Percentiles rank a stretch among this genome's conserved stretches.
phyloP scores from a whole-genome alignment of 2,888 invertebrate species.

The Drosophila quinaria region DNA sequence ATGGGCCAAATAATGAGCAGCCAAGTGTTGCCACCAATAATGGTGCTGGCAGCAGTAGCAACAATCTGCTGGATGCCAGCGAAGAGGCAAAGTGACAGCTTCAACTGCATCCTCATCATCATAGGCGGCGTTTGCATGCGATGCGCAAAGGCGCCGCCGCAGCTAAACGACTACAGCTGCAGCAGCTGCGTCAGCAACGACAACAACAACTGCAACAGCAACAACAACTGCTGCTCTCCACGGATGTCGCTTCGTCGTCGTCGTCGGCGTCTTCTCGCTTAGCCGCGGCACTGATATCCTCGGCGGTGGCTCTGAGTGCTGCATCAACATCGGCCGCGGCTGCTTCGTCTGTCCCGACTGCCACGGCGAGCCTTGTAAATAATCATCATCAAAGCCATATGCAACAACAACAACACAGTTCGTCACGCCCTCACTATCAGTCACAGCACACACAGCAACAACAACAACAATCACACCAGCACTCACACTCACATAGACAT shows the following conservation, averaged over 20 bases:
- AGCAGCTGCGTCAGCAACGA: slow-evolving; percentile 67
- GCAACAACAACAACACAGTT: slow-evolving; percentile 43
- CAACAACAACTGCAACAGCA: slow-evolving; percentile 50
- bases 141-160: slow-evolving; percentile 77
- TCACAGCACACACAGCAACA: slow-evolving; percentile 61
- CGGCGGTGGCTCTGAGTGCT: slow-evolving; percentile 72
- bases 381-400: slow-evolving; percentile 80
- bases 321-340: slow-evolving; percentile 61
- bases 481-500: slow-evolving; percentile 57
- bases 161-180: slow-evolving; percentile 69
- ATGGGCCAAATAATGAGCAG: slow-evolving; percentile 57
- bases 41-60: slow-evolving; percentile 67
- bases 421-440: slow-evolving; percentile 36
- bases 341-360: slow-evolving; percentile 45
- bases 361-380: slow-evolving; percentile 81
- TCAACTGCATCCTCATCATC: slow-evolving; percentile 80
- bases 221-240: slow-evolving; percentile 57
- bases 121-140: slow-evolving; percentile 81
- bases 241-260: slow-evolving; percentile 61
- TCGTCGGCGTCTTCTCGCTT: slow-evolving; percentile 72
- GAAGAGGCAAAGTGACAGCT: slow-evolving; percentile 85
- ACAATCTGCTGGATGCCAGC: slow-evolving; percentile 71
- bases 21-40: slow-evolving; percentile 55
- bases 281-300: slow-evolving; percentile 73
- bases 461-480: slow-evolving; percentile 56